Evolutionary conservation across 2,797 vertebrate species (phyloP), one percentile per base, ranked within the genome.

Genomic region (Protonibea diacanthus): DNA sequence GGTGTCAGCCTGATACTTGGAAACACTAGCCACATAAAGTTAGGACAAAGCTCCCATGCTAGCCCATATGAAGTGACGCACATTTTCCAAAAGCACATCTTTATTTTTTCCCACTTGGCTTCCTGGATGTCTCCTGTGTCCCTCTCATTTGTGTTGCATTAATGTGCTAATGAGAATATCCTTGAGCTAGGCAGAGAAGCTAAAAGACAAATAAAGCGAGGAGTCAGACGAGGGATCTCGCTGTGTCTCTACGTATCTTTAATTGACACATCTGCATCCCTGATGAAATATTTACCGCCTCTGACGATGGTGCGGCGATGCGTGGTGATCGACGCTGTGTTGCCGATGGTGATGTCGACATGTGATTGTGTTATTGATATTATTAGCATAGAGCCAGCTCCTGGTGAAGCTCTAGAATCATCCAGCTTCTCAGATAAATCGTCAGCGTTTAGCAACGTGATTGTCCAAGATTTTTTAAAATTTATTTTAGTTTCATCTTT

Each of bases 91-190:
- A 80, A 79, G 79, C 76, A 89, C 71, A 76, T 87, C 81, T 88
- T 88, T 21, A 80, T 90, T 89, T 87, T 86, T 81, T 67, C 88
- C 82, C 89, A 23, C 61, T 75, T 74, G 80, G 77, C 76, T 81
- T 68, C 61, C 80, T 80, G 63, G 55, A 49, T 55, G 84, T 92
- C 89, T 93, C 87, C 60, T 78, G 87, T 84, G 87, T 91, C 84
- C 81, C 69, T 85, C 89, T 89, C 90, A 92, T 93, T 93, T 92
- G 88, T 80, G 91, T 85, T 89, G 87, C 87, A 93, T 94, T 94
- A 93, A 94, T 92, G 94, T 93, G 92, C 91, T 95, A 94, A 95
- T 94, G 91, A 94, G 92, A 94, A 94, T 93, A 93, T 95, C 94
- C 90, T 93, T 91, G 86, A 94, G 92, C 93, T 65, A 88, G 62